A percentile compares a stretch with the other conserved stretches of the same genome.
phyloP scores from a whole-genome alignment of 1,140 invertebrate species.

The Diachasma alloeum region DNA sequence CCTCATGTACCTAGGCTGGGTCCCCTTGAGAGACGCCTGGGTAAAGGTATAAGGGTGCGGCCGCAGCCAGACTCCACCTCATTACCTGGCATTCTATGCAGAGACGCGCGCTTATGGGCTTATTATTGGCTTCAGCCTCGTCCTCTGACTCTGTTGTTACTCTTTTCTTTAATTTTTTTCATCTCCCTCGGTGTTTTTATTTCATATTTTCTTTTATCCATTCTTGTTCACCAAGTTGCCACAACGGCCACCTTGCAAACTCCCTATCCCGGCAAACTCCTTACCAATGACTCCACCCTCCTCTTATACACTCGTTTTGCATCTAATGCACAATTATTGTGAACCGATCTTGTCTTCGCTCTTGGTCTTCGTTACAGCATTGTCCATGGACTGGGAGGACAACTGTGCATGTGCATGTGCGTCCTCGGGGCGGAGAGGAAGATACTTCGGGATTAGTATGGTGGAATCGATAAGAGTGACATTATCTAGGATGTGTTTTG shows the following conservation, averaged over 20 bases:
- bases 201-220: background rate
- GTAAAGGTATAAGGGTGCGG: conserved; percentile 61
- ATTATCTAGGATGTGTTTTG: background rate
- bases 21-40: conserved; percentile 36
- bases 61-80: conserved; percentile 62
- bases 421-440: background rate
- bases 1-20: conserved; percentile 51
- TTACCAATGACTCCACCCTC: background rate
- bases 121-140: conserved; percentile 61
- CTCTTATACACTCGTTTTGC: conserved; percentile 38
- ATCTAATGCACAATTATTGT: conserved; percentile 52
- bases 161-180: conserved; percentile 35
- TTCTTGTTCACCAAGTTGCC: background rate
- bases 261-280: background rate
- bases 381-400: background rate
- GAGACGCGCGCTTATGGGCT: conserved; percentile 59
- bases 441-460: background rate
- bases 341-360: conserved; percentile 43
- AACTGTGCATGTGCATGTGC: too few relatives aligned
- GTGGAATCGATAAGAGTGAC: background rate
- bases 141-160: conserved; percentile 45
- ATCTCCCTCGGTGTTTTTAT: conserved; percentile 9
- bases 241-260: background rate
- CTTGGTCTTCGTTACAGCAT: conserved; percentile 18
- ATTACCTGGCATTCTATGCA: conserved; percentile 66